These are phyloP conservation scores for Drosophila leontia DNA, from an alignment of 1,140 invertebrate genomes.

Conservation along the genomic window DNA sequence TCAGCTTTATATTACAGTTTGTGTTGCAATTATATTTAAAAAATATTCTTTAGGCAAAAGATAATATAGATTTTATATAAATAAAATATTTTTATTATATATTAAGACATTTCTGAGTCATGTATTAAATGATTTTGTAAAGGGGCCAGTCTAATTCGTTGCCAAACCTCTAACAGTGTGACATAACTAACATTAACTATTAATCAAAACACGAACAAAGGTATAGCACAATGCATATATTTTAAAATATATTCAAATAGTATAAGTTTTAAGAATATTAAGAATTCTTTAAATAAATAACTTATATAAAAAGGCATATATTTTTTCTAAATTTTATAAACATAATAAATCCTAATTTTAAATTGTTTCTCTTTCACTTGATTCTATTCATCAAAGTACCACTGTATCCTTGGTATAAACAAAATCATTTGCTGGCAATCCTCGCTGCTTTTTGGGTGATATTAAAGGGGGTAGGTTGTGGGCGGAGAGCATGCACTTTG, in stretches of 20 bases:
- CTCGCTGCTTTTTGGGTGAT: neutral
- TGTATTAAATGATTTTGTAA: neutral
- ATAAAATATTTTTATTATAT: neutral
- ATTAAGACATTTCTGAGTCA: neutral
- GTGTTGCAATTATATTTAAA: neutral
- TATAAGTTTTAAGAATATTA: too few species aligned
- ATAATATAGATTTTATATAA: neutral
- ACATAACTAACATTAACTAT: neutral
- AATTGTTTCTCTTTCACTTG: neutral
- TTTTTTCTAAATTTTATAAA: too few species aligned
- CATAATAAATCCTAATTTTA: neutral
- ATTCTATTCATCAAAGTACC: neutral
- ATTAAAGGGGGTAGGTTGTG: neutral
- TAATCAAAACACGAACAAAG: neutral
- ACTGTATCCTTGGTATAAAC: conserved; percentile 6
- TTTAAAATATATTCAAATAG: too few species aligned
- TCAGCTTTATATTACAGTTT: neutral
- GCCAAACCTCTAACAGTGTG: neutral
- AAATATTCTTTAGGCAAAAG: neutral
- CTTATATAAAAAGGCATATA: too few species aligned
- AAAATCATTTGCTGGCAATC: conserved; percentile 7
- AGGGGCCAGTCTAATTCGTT: neutral
- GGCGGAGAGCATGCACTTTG: conserved; percentile 53
- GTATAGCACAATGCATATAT: too few species aligned
- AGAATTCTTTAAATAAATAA: too few species aligned